These are phyloP conservation scores for Malurus splendens DNA, from an alignment of 2,797 vertebrate genomes.

Conservation along the genomic window DNA sequence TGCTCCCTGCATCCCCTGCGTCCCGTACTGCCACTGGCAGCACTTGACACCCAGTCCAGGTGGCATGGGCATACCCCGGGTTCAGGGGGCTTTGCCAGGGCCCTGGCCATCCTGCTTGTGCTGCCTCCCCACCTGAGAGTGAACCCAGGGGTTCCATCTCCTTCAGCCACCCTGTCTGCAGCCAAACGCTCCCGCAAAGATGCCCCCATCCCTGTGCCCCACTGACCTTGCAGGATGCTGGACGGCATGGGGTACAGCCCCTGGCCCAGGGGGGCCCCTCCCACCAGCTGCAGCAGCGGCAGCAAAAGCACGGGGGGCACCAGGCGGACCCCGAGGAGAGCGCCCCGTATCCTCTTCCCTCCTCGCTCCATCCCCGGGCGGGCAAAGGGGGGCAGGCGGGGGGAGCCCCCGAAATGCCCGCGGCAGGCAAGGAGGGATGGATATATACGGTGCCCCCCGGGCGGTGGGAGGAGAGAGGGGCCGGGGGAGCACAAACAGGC, in stretches of 20 bases:
- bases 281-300: slow-evolving; percentile 33
- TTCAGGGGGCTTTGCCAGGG: neutral
- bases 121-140: neutral
- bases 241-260: slow-evolving; percentile 85
- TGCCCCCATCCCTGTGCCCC: neutral
- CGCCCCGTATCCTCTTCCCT: neutral
- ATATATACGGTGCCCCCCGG: slow-evolving; percentile 82
- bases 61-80: accelerated
- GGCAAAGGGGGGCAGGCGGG: slow-evolving; percentile 27
- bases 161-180: neutral
- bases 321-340: neutral
- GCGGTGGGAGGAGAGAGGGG: slow-evolving; percentile 59
- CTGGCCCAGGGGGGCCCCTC: slow-evolving; percentile 72
- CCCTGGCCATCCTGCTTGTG: neutral
- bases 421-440: slow-evolving; percentile 45
- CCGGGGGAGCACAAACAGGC: slow-evolving; percentile 83
- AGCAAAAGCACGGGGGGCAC: neutral
- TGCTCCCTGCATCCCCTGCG: accelerated
- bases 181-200: neutral
- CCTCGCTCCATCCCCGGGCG: slow-evolving; percentile 35
- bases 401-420: slow-evolving; percentile 35
- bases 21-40: neutral
- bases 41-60: neutral
- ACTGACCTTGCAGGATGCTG: slow-evolving; percentile 81
- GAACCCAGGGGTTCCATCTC: neutral